Evolutionary conservation across 2,797 vertebrate species (phyloP).

Genomic region (Brotula barbata): DNA sequence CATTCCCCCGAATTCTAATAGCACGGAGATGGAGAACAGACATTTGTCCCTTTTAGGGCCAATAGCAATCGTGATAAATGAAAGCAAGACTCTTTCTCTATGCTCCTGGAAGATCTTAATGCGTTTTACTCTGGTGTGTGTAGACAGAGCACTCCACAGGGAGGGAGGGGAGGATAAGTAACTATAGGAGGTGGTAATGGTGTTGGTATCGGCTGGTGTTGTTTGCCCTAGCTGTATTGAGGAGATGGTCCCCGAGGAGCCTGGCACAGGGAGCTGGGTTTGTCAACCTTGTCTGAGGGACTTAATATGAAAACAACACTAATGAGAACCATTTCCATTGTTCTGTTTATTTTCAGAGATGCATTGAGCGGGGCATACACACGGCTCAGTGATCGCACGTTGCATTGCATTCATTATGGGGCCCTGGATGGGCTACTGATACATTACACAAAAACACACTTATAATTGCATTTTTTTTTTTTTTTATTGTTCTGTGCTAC

Average conservation of each 20-base stretch:
- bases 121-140: constrained; percentile 63
- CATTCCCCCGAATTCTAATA: constrained; percentile 72
- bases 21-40: constrained; percentile 70
- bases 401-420: constrained; percentile 79
- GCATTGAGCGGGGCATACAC: constrained; percentile 70
- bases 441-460: constrained; percentile 77
- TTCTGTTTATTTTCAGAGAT: constrained; percentile 80
- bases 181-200: constrained; percentile 74
- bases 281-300: constrained; percentile 79
- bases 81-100: constrained; percentile 66
- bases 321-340: constrained; percentile 81
- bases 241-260: constrained; percentile 74
- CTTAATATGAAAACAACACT: constrained; percentile 82
- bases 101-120: constrained; percentile 70
- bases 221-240: constrained; percentile 76
- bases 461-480: constrained; percentile 76
- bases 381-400: constrained; percentile 79
- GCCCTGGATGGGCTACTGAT: constrained; percentile 78
- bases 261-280: constrained; percentile 74
- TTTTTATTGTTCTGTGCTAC: constrained; percentile 68
- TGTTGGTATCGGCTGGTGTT: constrained; percentile 74
- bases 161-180: constrained; percentile 70
- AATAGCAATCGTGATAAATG: constrained; percentile 75
- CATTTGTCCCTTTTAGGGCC: constrained; percentile 75
- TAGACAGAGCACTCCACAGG: constrained; percentile 64